A percentile compares a stretch with the other conserved stretches of the same genome.
Conservation (phyloP, 1,140 invertebrate species). For the Leptinotarsa texana region DNA sequence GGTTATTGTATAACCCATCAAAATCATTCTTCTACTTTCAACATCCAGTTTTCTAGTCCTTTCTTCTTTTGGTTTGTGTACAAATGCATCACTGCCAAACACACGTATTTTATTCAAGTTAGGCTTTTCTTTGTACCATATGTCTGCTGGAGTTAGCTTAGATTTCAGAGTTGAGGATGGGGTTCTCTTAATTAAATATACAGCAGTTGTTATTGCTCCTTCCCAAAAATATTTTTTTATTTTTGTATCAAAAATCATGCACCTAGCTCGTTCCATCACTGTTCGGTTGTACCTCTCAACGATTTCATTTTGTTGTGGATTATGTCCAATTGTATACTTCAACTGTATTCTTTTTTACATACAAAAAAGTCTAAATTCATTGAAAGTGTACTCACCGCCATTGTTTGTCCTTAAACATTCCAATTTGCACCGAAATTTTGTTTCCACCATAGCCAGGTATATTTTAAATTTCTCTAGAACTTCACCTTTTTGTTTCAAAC, state of each 20-base stretch:
- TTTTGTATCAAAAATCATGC: slow-evolving; percentile 22
- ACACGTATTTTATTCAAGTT: background rate
- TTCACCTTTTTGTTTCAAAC: slow-evolving; percentile 13
- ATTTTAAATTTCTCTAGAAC: no score
- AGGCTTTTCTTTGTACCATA: no score
- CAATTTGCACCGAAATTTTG: slow-evolving; percentile 12
- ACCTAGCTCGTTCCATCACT: slow-evolving; percentile 26
- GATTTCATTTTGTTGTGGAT: slow-evolving; percentile 30
- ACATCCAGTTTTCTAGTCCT: slow-evolving; percentile 7
- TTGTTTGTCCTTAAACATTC: slow-evolving; percentile 25
- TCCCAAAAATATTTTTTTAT: slow-evolving; percentile 21
- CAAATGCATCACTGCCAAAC: background rate
- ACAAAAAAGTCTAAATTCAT: slow-evolving; percentile 39
- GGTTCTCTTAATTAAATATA: slow-evolving; percentile 25
- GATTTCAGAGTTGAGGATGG: background rate
- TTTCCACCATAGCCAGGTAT: slow-evolving; percentile 7
- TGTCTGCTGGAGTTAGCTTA: background rate
- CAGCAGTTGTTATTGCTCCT: slow-evolving; percentile 26
- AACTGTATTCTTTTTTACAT: slow-evolving; percentile 18
- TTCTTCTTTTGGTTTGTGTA: background rate
- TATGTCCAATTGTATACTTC: slow-evolving; percentile 11
- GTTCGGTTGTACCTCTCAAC: slow-evolving; percentile 28
- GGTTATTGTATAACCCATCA: slow-evolving; percentile 8
- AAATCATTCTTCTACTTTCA: background rate
- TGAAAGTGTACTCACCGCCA: slow-evolving; percentile 41